Conservation (phyloP, 2,888 invertebrate species). For the Lacanobia oleracea region DNA sequence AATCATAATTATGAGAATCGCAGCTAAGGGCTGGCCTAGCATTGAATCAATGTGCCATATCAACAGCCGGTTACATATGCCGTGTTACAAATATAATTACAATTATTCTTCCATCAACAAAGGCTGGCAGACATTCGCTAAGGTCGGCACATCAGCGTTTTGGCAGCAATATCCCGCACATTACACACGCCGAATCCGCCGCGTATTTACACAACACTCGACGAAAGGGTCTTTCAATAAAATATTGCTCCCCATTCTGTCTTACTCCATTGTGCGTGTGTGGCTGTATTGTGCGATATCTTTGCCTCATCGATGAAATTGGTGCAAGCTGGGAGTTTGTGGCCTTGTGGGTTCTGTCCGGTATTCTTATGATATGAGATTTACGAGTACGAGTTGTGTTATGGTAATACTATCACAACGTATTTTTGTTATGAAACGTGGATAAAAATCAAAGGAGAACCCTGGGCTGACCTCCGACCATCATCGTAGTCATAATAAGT, state of each 20-base stretch:
- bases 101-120: slow-evolving; percentile 35
- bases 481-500: background rate
- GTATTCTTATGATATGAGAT: slow-evolving; percentile 2
- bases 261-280: slow-evolving; percentile 85
- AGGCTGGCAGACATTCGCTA: slow-evolving; percentile 66
- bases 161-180: slow-evolving; percentile 83
- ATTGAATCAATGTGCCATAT: background rate
- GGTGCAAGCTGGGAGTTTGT: slow-evolving; percentile 46
- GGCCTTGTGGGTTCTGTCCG: slow-evolving; percentile 61
- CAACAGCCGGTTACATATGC: background rate
- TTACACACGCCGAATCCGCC: slow-evolving; percentile 81
- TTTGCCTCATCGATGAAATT: slow-evolving; percentile 72
- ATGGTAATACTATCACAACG: background rate
- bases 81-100: slow-evolving; percentile 34
- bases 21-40: background rate
- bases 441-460: background rate
- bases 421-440: background rate
- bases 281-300: slow-evolving; percentile 76
- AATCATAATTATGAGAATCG: background rate
- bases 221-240: slow-evolving; percentile 89
- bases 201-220: slow-evolving; percentile 90
- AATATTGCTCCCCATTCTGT: slow-evolving; percentile 89
- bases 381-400: background rate
- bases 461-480: background rate
- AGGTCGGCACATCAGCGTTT: slow-evolving; percentile 68